A percentile compares a stretch with the other conserved stretches of the same genome.
Evolutionary conservation across 2,113 vertebrate species (phyloP).

Genomic region (Nanorana parkeri): DNA sequence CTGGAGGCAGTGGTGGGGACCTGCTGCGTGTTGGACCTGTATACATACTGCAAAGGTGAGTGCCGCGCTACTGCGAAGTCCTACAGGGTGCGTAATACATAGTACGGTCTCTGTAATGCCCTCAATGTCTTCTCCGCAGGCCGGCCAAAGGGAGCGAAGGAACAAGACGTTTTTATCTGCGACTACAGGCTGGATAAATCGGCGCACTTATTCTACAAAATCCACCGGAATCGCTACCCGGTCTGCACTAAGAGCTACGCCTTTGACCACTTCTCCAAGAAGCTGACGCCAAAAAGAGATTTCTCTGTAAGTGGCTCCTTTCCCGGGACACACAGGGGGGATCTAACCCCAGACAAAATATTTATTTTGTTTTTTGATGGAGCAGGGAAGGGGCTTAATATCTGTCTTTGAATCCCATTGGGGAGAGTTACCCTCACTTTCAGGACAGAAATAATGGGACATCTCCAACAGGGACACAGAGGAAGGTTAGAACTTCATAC

Average conservation of each 20-base stretch:
- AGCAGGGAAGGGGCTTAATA: too few relatives aligned
- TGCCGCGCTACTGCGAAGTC: too few relatives aligned
- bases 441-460: too few relatives aligned
- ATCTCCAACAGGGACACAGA: too few relatives aligned
- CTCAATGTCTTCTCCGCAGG: conserved; percentile 71
- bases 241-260: conserved; percentile 97
- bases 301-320: conserved; percentile 86
- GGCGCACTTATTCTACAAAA: conserved; percentile 98
- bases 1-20: conserved; percentile 94
- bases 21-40: conserved; percentile 95
- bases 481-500: too few relatives aligned
- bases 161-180: conserved; percentile 97
- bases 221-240: conserved; percentile 95
- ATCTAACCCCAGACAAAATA: too few relatives aligned
- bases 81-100: too few relatives aligned
- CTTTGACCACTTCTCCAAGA: conserved; percentile 97
- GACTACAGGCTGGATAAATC: conserved; percentile 98
- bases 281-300: conserved; percentile 92
- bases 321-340: too few relatives aligned
- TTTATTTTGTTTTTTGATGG: too few relatives aligned
- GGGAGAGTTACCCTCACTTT: too few relatives aligned
- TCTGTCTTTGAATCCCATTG: too few relatives aligned
- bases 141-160: conserved; percentile 92
- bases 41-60: conserved; percentile 97
- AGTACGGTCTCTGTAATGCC: too few relatives aligned